A percentile compares a stretch with the other conserved stretches of the same genome.
These are phyloP conservation scores for Microplitis demolitor DNA, from an alignment of 1,140 invertebrate species.

Conservation along the genomic window DNA sequence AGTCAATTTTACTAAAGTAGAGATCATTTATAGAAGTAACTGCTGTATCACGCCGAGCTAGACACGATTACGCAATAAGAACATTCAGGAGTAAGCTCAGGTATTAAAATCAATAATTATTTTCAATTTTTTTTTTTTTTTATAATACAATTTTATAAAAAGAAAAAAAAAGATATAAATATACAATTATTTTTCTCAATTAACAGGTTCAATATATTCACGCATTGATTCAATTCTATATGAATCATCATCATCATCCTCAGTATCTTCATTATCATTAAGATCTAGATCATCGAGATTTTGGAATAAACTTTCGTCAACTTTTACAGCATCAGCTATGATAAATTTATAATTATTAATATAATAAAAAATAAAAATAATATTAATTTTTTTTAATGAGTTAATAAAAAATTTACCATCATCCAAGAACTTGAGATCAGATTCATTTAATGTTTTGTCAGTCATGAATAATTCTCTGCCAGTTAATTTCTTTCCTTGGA, in stretches of 20 bases:
- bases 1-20: no score
- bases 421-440: slow-evolving; percentile 93
- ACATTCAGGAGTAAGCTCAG: no score
- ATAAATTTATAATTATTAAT: slow-evolving; percentile 19
- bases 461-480: slow-evolving; percentile 91
- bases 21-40: no score
- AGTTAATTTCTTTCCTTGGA: slow-evolving; percentile 76
- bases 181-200: not conserved
- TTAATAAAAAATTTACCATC: slow-evolving; percentile 69
- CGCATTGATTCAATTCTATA: slow-evolving; percentile 41
- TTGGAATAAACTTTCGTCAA: slow-evolving; percentile 94
- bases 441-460: slow-evolving; percentile 91
- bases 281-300: slow-evolving; percentile 89
- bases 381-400: not conserved
- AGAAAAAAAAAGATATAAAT: not conserved
- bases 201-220: slow-evolving; percentile 32
- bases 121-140: not conserved
- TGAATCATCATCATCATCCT: slow-evolving; percentile 67
- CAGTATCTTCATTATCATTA: slow-evolving; percentile 73
- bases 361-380: not conserved
- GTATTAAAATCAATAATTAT: not conserved
- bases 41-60: no score
- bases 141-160: not conserved
- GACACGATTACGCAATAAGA: no score
- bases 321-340: slow-evolving; percentile 83